Conservation (phyloP, 2,113 vertebrate genomes). For the Clarias macrocephalus region DNA sequence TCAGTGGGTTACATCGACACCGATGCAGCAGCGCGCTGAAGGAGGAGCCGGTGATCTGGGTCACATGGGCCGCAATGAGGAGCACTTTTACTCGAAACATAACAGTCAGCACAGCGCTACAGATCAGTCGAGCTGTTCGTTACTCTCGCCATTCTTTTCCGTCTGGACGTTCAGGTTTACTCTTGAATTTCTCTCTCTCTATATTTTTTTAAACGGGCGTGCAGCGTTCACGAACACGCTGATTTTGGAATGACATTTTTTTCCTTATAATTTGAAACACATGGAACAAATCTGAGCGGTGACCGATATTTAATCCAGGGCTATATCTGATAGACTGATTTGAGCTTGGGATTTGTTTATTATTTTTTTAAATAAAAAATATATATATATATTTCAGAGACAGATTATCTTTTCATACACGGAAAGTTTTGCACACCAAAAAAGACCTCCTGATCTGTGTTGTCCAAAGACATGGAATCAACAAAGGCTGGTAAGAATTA, state of each 20-base stretch:
- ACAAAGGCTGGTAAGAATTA: constrained; percentile 68
- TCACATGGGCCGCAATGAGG: constrained; percentile 66
- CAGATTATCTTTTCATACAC: constrained; percentile 2
- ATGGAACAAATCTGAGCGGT: neutral
- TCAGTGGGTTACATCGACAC: constrained; percentile 76
- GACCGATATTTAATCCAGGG: neutral
- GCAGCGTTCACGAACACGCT: neutral
- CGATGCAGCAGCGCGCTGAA: constrained; percentile 32
- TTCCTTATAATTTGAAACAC: neutral
- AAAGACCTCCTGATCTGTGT: constrained; percentile 53
- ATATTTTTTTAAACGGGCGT: neutral
- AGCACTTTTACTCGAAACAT: constrained; percentile 30
- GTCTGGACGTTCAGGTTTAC: no score
- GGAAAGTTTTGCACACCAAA: constrained; percentile 60
- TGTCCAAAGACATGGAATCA: constrained; percentile 66
- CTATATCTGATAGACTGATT: neutral
- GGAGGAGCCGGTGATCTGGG: constrained; percentile 66
- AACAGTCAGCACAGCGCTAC: constrained; percentile 3
- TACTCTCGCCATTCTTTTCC: neutral
- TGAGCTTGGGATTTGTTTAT: neutral
- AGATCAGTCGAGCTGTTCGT: neutral
- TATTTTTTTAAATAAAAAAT: neutral
- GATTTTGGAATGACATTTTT: no score
- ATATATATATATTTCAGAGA: neutral
- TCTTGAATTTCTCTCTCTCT: neutral